Base-by-base conservation (phyloP, 2,888 invertebrate species). In the Cordilura impudica region DNA sequence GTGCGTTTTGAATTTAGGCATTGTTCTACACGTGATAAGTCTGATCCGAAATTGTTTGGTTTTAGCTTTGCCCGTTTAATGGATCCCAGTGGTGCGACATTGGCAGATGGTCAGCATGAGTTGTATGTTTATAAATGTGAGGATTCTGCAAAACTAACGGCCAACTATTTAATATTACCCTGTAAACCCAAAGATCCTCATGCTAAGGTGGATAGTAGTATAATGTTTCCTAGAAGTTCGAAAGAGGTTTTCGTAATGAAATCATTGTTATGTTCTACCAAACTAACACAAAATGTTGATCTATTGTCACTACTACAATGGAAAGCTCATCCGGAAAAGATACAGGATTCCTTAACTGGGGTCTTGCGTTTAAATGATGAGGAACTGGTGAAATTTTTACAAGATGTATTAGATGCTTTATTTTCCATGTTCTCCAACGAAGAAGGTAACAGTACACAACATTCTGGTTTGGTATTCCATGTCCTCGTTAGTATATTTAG, bases 101-200 rank as follows among this genome's bases (percentile, higher is more conserved):
- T 98, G 7, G 92, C 95, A 76, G 97, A 98, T 87, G 96, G 97
- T 0, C 92, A 92, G 23, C 98, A 98, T 88, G 96, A 97, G 83
- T 91, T 98, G n/a, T 95, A 94, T 85, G 95, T 98, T 29, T 98
- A 97, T 90, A 97, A 97, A 90, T 97, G 97, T 88, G 97, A 97
- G 85, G 97, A 97, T 86, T 91, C 93, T 0, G 89, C 65, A 66
- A 93, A 93, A 84, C 85, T 93, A 49, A 80, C 90, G 31, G 91
- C 93, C 7, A 93, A 92, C 67, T 95, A 95, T 86, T 87, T 94
- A 29, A 92, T 92, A 0, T 86, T 94, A 26, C 93, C 93, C 0
- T 92, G 93, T n/a, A 93, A 92, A 39, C 91, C 91, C 0, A 92
- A 91, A 80, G 94, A 94, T 86, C 89, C 92, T 0, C 92, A 91